A percentile compares a stretch with the other conserved stretches of the same genome.
These are phyloP conservation scores for Miltochrista miniata DNA, from an alignment of 2,888 invertebrate species.

Conservation along the genomic window DNA sequence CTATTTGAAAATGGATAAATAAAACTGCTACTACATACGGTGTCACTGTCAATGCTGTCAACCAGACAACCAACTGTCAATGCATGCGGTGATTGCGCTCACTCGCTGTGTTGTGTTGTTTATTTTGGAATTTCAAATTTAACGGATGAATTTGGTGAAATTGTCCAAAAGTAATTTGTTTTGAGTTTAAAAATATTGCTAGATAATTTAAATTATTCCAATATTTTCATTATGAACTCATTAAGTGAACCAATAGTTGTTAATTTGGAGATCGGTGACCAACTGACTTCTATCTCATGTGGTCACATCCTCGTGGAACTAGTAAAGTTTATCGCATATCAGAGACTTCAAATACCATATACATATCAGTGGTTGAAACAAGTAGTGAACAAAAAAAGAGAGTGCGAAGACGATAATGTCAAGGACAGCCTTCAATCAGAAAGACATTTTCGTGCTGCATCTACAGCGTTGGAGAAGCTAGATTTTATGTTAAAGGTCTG, in stretches of 20 bases:
- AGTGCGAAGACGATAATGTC: slow-evolving; percentile 39
- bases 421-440: slow-evolving; percentile 70
- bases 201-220: too few relatives aligned
- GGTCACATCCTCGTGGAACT: slow-evolving; percentile 82
- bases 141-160: too few relatives aligned
- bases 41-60: too few relatives aligned
- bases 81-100: too few relatives aligned
- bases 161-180: too few relatives aligned
- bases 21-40: too few relatives aligned
- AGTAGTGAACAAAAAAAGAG: slow-evolving; percentile 65
- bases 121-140: too few relatives aligned
- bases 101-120: too few relatives aligned
- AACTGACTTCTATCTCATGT: slow-evolving; percentile 82
- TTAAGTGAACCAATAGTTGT: slow-evolving; percentile 49
- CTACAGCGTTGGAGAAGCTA: slow-evolving; percentile 69
- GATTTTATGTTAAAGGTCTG: slow-evolving; percentile 74
- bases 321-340: slow-evolving; percentile 82
- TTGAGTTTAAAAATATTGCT: too few relatives aligned
- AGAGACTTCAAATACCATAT: slow-evolving; percentile 82
- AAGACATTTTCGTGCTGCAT: slow-evolving; percentile 68
- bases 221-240: slow-evolving; percentile 33
- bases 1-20: too few relatives aligned
- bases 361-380: slow-evolving; percentile 78
- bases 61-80: too few relatives aligned
- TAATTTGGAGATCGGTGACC: slow-evolving; percentile 74